A percentile compares a stretch with the other conserved stretches of the same genome.
These are phyloP conservation scores for Pecten maximus DNA, from an alignment of 2,888 invertebrate genomes.

Conservation along the genomic window DNA sequence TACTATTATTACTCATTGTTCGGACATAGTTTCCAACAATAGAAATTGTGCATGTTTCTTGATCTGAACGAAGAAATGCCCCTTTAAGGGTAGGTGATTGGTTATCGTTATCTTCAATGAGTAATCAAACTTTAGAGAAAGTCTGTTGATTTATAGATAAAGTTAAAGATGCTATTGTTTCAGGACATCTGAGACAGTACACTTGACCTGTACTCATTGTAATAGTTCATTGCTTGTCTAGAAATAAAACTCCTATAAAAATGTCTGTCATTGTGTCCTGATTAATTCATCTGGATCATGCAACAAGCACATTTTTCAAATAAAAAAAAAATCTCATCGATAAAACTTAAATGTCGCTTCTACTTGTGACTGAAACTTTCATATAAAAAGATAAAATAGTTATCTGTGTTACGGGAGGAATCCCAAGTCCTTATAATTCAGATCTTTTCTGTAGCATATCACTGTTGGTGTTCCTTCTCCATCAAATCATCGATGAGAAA, in stretches of 20 bases:
- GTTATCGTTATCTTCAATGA: too few relatives aligned
- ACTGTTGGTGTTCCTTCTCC: too few relatives aligned
- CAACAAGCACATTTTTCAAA: conserved; percentile 7
- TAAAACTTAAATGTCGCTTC: not conserved
- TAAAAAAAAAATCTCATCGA: not conserved
- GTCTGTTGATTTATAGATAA: too few relatives aligned
- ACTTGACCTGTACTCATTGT: not conserved
- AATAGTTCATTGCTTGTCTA: not conserved
- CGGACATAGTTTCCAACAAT: too few relatives aligned
- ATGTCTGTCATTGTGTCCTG: not conserved
- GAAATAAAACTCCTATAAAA: not conserved
- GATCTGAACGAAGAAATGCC: too few relatives aligned
- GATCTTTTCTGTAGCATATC: not conserved
- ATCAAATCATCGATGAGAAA: not conserved
- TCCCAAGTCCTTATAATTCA: not conserved
- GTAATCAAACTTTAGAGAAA: too few relatives aligned
- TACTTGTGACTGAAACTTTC: not conserved
- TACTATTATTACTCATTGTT: too few relatives aligned
- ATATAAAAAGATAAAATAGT: not conserved
- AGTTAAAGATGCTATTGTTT: too few relatives aligned
- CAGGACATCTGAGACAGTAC: not conserved
- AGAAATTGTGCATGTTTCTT: too few relatives aligned
- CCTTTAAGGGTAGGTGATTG: too few relatives aligned
- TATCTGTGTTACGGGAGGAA: not conserved
- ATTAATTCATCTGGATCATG: not conserved